Evolutionary conservation across 2,113 vertebrate species (phyloP).

Genomic region (Terrapene triunguis): DNA sequence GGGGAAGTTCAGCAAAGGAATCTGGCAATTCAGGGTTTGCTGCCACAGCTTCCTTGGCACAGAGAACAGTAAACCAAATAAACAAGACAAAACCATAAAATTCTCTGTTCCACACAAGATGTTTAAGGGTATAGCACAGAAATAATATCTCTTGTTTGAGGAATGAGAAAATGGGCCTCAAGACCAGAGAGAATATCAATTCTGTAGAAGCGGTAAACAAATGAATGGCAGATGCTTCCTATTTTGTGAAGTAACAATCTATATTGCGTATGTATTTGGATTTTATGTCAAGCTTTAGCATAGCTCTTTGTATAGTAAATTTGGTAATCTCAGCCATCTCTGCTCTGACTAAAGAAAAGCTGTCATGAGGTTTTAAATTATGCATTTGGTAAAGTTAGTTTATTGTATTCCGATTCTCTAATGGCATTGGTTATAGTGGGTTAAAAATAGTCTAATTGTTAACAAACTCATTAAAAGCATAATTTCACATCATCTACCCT

Average conservation of each 20-base stretch:
- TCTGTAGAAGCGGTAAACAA: not conserved
- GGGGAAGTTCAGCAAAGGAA: not conserved
- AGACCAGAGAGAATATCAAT: not conserved
- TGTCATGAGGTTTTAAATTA: not conserved
- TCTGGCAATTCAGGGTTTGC: not conserved
- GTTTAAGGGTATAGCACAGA: not conserved
- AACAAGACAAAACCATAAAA: not conserved
- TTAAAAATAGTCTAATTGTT: not conserved
- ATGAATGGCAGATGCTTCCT: not conserved
- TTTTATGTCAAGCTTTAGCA: not conserved
- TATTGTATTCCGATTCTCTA: not conserved
- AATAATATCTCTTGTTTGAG: not conserved
- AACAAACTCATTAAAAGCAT: not conserved
- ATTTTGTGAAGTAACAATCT: not conserved
- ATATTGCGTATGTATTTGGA: not conserved
- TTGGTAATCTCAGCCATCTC: not conserved
- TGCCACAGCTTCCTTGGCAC: not conserved
- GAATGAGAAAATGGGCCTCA: not conserved
- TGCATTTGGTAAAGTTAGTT: not conserved
- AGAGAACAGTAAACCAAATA: not conserved
- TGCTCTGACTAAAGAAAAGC: not conserved
- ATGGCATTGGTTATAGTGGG: not conserved
- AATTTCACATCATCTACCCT: not conserved
- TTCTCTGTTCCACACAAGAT: not conserved
- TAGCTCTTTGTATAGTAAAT: not conserved